Conservation (phyloP, 2,797 vertebrate genomes). For the Acipenser transmontanus region DNA sequence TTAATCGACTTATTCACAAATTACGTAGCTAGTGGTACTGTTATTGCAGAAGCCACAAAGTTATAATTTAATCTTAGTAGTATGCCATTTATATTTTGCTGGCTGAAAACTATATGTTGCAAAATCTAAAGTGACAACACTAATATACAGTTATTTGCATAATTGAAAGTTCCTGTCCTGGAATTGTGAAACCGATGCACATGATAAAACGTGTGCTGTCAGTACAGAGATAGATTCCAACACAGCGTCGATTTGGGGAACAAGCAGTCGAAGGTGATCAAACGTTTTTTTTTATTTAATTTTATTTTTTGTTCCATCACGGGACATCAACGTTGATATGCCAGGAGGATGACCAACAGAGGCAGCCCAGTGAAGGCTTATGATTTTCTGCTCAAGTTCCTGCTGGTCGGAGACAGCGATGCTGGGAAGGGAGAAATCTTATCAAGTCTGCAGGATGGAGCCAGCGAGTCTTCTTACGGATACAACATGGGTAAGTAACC, state of each 20-base stretch:
- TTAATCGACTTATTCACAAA: slow-evolving; percentile 4
- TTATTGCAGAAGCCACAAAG: not conserved
- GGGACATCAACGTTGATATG: slow-evolving; percentile 36
- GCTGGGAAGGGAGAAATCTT: slow-evolving; percentile 72
- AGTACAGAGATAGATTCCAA: not conserved
- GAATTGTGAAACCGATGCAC: not conserved
- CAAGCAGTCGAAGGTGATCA: not conserved
- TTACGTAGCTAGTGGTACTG: slow-evolving; percentile 3
- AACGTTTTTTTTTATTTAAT: not conserved
- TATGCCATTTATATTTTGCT: too few relatives aligned
- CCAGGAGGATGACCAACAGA: slow-evolving; percentile 59
- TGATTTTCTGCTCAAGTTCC: slow-evolving; percentile 70
- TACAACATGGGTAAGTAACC: slow-evolving; percentile 61
- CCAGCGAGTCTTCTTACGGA: slow-evolving; percentile 64
- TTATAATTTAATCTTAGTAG: too few relatives aligned
- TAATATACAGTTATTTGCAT: not conserved
- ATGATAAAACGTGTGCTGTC: slow-evolving; percentile 15
- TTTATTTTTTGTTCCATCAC: slow-evolving; percentile 27
- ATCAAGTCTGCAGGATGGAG: slow-evolving; percentile 67
- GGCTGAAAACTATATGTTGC: not conserved
- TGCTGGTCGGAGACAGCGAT: slow-evolving; percentile 70
- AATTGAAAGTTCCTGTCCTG: slow-evolving; percentile 12
- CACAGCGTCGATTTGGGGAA: not conserved
- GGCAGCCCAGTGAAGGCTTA: slow-evolving; percentile 63
- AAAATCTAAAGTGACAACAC: not conserved